Conservation (phyloP, 2,888 invertebrate species). For the Achlya flavicornis region DNA sequence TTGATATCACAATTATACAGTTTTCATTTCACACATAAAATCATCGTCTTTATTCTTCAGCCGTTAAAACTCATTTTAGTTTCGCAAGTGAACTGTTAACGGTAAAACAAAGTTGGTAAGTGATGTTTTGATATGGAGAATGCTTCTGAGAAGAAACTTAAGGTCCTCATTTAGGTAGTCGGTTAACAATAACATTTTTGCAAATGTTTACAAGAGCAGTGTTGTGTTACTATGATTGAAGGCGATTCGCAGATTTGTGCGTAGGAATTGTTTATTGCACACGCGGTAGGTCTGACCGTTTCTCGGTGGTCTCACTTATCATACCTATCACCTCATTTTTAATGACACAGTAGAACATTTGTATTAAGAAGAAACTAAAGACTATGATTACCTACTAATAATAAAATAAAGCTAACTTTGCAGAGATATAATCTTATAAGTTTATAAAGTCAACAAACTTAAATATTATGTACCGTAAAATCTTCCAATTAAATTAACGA, state of each 20-base stretch:
- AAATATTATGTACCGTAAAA: background rate
- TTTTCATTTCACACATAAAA: constrained; percentile 11
- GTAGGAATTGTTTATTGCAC: constrained; percentile 59
- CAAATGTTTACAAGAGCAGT: constrained; percentile 64
- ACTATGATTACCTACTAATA: background rate
- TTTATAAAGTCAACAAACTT: background rate
- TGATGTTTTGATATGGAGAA: constrained; percentile 60
- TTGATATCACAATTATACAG: constrained; percentile 47
- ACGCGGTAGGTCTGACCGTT: constrained; percentile 46
- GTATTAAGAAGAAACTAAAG: background rate
- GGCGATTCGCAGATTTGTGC: constrained; percentile 74
- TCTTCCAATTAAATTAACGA: background rate
- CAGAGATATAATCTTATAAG: background rate
- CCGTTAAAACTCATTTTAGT: constrained; percentile 28
- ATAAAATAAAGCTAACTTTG: background rate
- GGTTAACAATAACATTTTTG: constrained; percentile 67
- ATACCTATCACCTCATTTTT: background rate
- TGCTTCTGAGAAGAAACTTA: constrained; percentile 64
- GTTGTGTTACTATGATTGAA: constrained; percentile 59
- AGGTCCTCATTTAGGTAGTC: constrained; percentile 54
- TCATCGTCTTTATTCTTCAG: background rate
- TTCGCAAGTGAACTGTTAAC: constrained; percentile 28
- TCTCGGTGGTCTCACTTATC: constrained; percentile 49
- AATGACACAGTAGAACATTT: background rate
- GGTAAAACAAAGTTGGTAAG: constrained; percentile 28